Evolutionary conservation across 2,797 vertebrate species (phyloP), one percentile per base, ranked within the genome.

Genomic region (Lepilemur ruficaudatus): DNA sequence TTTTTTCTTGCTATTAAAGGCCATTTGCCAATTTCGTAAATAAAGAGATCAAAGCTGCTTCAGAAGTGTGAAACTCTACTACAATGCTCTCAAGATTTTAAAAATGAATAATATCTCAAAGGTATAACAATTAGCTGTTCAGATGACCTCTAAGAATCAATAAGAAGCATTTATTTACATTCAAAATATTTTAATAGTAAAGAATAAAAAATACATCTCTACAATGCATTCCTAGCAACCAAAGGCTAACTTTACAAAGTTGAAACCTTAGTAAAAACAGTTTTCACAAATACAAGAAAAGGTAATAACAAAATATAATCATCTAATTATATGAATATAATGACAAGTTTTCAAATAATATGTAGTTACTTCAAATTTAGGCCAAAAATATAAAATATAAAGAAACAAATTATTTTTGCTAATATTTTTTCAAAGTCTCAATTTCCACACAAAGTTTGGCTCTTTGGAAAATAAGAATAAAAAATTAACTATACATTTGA

Each of bases 111-210:
- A 57, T 57, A 91, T 46, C 76, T 73, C 28, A 95, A 97, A 89
- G 61, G 72, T 75, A 73, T 89, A 43, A 93, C 82, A 25, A 95
- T 79, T 50, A 84, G 32, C 28, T 81, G 2, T 93, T 86, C n/a
- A 83, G 22, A 63, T 23, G 3, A 57, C 50, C 1, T 84, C 52
- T 94, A 0, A 94, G 25, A 90, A 92, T 76, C 75, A 95, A 84
- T 75, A 6, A 86, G 28, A 95, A 92, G 35, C 55, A 92, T 81
- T 86, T 72, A 70, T 76, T 93, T 92, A 59, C 43, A 70, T 76
- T 14, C 28, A 95, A 96, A 97, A 93, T 94, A 89, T 73, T 98
- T 97, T 98, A 97, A 93, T 91, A 94, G 43, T 65, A 92, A 94
- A 96, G 46, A 95, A 96, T 75, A 80, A 92, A 95, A 22, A 94